Evolutionary conservation across 2,113 vertebrate genomes (phyloP).

Genomic region (Lanius collurio): DNA sequence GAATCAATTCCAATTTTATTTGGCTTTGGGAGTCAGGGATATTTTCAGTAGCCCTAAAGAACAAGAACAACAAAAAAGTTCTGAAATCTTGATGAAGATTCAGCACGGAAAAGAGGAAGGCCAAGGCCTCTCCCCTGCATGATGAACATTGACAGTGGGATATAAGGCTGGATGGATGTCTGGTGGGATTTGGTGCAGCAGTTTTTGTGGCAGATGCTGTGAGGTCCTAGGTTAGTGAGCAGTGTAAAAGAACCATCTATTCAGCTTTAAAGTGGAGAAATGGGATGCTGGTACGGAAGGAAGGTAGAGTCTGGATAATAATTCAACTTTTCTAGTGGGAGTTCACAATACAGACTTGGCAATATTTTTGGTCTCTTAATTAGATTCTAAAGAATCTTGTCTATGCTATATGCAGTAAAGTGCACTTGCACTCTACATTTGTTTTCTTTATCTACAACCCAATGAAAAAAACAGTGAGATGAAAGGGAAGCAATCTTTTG

Average conservation of each 20-base stretch:
- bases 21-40: not conserved
- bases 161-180: not conserved
- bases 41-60: not conserved
- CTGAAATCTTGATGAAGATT: not conserved
- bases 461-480: not conserved
- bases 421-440: not conserved
- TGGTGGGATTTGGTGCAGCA: not conserved
- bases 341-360: not conserved
- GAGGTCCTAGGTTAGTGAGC: not conserved
- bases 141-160: not conserved
- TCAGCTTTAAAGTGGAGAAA: not conserved
- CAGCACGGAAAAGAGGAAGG: not conserved
- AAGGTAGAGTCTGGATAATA: not conserved
- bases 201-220: not conserved
- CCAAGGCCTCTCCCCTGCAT: not conserved
- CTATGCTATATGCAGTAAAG: not conserved
- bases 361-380: not conserved
- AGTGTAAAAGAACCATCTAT: not conserved
- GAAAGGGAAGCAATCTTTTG: conserved; percentile 1
- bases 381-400: not conserved
- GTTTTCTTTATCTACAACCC: not conserved
- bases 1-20: not conserved
- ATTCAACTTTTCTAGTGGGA: not conserved
- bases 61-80: not conserved
- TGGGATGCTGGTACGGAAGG: not conserved